These are phyloP conservation scores for Ploceus nigricollis DNA, from an alignment of 2,113 vertebrate species.

Conservation along the genomic window DNA sequence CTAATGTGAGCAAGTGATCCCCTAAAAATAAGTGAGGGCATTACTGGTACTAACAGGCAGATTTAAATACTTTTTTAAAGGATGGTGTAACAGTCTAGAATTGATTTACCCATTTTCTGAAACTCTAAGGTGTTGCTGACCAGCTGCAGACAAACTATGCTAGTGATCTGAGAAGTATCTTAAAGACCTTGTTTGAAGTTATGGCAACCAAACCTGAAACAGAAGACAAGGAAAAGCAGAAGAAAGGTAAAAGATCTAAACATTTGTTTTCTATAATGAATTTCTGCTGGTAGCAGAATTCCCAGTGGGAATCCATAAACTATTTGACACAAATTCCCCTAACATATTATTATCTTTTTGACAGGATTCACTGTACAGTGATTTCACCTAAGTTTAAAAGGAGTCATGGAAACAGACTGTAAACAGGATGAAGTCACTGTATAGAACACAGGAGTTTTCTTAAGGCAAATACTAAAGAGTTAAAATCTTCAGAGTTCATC, in stretches of 20 bases:
- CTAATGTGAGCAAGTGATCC: not conserved
- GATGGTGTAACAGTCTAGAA: not conserved
- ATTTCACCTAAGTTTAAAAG: not conserved
- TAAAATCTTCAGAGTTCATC: not conserved
- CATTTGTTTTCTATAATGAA: not conserved
- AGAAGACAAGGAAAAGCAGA: slow-evolving; percentile 84
- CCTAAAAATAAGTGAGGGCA: not conserved
- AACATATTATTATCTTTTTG: not conserved
- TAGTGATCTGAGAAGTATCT: slow-evolving; percentile 93
- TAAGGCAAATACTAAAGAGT: not conserved
- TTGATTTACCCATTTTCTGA: not conserved
- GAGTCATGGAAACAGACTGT: not conserved
- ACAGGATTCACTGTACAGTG: not conserved
- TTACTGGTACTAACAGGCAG: not conserved
- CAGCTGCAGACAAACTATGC: slow-evolving; percentile 98
- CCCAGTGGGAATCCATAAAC: not conserved
- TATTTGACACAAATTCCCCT: not conserved
- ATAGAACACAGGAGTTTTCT: not conserved
- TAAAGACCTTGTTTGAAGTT: slow-evolving; percentile 97
- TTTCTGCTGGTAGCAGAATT: not conserved
- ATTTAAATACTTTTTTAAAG: not conserved
- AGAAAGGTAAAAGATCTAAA: slow-evolving; percentile 78
- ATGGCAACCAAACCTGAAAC: slow-evolving; percentile 94
- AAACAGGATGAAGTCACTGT: not conserved
- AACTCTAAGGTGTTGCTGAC: slow-evolving; percentile 90